phyloP scores from a whole-genome alignment of 1,140 invertebrate species.

The Diprion similis region DNA sequence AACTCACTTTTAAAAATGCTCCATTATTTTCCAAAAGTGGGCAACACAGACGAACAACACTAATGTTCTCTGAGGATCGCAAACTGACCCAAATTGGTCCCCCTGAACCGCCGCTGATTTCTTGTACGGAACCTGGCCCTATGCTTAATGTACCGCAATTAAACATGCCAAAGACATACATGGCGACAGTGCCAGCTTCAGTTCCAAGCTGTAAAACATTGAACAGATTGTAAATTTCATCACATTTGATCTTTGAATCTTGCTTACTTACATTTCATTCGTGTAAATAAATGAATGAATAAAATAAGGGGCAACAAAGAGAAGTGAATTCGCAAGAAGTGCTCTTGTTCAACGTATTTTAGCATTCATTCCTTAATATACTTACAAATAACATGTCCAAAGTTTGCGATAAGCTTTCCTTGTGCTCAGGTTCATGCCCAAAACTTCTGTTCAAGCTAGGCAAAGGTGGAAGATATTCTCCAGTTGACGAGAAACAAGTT shows the following conservation, averaged over 20 bases:
- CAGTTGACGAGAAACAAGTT: conserved; percentile 41
- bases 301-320: conserved; percentile 7
- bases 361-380: conserved; percentile 24
- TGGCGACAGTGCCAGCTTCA: conserved; percentile 72
- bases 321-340: neutral
- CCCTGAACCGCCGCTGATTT: conserved; percentile 47
- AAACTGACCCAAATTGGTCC: conserved; percentile 53
- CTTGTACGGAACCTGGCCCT: conserved; percentile 46
- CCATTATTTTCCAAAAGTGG: conserved; percentile 46
- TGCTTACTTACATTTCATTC: conserved; percentile 15
- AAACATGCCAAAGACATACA: conserved; percentile 87
- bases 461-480: conserved; percentile 63
- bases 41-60: conserved; percentile 47
- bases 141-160: conserved; percentile 77
- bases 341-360: neutral
- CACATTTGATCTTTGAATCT: neutral
- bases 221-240: neutral
- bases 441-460: conserved; percentile 68
- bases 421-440: conserved; percentile 53
- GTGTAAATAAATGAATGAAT: conserved; percentile 16
- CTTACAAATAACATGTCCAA: conserved; percentile 56
- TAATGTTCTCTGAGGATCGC: conserved; percentile 39
- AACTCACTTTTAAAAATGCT: conserved; percentile 51
- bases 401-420: conserved; percentile 50
- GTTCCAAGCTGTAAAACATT: conserved; percentile 79